Percentiles rank a stretch among this genome's conserved stretches.
These are phyloP conservation scores for Trematocara marginatum DNA, from an alignment of 2,113 vertebrate species.

Conservation along the genomic window DNA sequence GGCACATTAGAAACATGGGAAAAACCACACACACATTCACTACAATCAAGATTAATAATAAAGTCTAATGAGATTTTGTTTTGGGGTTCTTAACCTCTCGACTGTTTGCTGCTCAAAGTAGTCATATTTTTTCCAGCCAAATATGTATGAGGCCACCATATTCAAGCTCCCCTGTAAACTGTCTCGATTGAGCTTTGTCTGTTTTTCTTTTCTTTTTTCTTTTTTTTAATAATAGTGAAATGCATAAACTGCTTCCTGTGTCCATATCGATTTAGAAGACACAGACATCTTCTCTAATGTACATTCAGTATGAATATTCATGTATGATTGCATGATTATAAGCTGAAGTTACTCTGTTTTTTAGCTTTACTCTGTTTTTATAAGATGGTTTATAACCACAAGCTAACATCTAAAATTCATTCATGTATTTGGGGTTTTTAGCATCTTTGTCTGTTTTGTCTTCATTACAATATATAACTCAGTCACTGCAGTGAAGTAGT, in stretches of 20 bases:
- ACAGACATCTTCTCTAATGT: neutral
- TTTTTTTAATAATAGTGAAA: neutral
- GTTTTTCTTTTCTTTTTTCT: no score
- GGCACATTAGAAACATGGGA: no score
- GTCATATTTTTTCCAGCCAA: neutral
- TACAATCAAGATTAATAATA: neutral
- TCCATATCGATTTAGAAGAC: neutral
- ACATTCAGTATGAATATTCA: neutral
- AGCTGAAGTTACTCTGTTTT: neutral
- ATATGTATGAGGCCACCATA: neutral
- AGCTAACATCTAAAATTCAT: neutral
- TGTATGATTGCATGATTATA: neutral
- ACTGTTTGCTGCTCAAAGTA: neutral
- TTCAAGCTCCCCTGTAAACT: neutral
- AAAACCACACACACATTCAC: neutral
- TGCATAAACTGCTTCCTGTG: neutral
- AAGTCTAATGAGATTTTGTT: neutral
- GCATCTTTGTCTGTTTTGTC: neutral
- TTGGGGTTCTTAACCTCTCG: neutral
- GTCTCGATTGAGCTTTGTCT: neutral
- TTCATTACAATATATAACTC: neutral
- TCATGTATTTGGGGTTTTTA: neutral
- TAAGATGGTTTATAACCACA: neutral
- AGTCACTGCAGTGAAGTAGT: neutral
- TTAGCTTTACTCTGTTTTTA: neutral